Evolutionary conservation across 1,140 invertebrate genomes (phyloP), one percentile per base, ranked within the genome.

Genomic region (Calliphora vicina): DNA sequence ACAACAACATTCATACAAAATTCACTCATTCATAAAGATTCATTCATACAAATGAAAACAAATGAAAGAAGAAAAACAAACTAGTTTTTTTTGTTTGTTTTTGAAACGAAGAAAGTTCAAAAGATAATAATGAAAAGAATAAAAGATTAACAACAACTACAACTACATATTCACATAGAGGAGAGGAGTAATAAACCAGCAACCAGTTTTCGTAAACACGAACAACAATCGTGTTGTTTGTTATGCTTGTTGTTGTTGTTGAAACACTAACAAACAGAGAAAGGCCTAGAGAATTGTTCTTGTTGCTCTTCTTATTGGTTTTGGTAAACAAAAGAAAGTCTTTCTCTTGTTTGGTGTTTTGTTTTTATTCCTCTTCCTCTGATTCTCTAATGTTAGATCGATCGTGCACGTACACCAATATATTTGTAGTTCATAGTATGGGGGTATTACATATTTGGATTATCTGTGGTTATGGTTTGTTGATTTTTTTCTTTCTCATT

Each of bases 261-360:
- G 15, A 4, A 12, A 50, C 13, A 50, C 15, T 50, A 50, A 43
- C 42, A 5, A 50, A 25, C 9, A 25, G 20, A 67, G 1, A 23
- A 67, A 67, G 61, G 6, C 5, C 12, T 67, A 23, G 61, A 23
- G 61, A 67, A 67, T 67, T 67, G 5, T 57, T 67, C 8, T 17
- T 50, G 17, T 50, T 50, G 45, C 12, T 50, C 45, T 50, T 50
- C 45, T 50, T 50, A 17, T 50, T 50, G 13, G 61, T 67, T 67
- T 67, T 27, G 67, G 27, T 72, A 72, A 72, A 72, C 72, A 29
- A 74, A 43, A 78, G 74, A 78, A 78, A 78, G 74, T 45, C 74
- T 78, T 78, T 78, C 74, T 78, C 23, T 43, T 27, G 9, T 8
- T 20, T 25, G 0, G 17, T 9, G 35, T 35, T 35, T 35, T 25